These are phyloP conservation scores for Neodiprion fabricii DNA, from an alignment of 1,140 invertebrate genomes.

Conservation along the genomic window DNA sequence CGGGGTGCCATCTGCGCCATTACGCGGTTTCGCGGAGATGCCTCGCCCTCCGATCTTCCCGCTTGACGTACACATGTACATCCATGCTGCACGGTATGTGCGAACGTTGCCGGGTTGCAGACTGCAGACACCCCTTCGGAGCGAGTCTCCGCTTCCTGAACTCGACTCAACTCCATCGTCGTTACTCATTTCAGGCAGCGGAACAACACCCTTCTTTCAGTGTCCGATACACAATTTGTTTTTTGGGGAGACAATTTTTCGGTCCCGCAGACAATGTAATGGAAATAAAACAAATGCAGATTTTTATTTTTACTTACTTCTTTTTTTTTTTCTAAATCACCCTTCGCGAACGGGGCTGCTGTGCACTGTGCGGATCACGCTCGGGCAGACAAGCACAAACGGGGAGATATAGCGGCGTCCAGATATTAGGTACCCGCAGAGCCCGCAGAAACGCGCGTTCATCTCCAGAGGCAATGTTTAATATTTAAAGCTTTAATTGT, in stretches of 20 bases:
- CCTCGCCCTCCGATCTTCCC: too few species aligned
- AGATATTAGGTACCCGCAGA: not conserved
- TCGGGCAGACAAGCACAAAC: not conserved
- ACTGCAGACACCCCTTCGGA: not conserved
- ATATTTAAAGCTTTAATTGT: too few species aligned
- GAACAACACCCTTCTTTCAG: constrained; percentile 31
- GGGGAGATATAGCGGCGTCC: not conserved
- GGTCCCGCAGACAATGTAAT: constrained; percentile 29
- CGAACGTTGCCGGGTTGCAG: too few species aligned
- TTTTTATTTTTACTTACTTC: too few species aligned
- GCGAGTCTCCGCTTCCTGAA: not conserved
- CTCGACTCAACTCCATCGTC: constrained; percentile 21
- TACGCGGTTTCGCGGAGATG: too few species aligned
- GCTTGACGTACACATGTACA: too few species aligned
- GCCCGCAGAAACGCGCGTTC: too few species aligned
- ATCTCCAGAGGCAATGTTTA: too few species aligned
- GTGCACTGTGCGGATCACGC: not conserved
- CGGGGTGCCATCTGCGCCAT: too few species aligned
- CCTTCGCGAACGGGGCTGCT: too few species aligned
- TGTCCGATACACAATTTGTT: constrained; percentile 43
- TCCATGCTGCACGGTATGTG: too few species aligned
- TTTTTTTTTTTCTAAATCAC: too few species aligned
- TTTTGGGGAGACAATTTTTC: constrained; percentile 32
- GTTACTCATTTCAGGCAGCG: constrained; percentile 9
- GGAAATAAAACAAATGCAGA: not conserved